Evolutionary conservation across 2,797 vertebrate genomes (phyloP), one percentile per base, ranked within the genome.

Genomic region (Heteromormyrus szaboi): DNA sequence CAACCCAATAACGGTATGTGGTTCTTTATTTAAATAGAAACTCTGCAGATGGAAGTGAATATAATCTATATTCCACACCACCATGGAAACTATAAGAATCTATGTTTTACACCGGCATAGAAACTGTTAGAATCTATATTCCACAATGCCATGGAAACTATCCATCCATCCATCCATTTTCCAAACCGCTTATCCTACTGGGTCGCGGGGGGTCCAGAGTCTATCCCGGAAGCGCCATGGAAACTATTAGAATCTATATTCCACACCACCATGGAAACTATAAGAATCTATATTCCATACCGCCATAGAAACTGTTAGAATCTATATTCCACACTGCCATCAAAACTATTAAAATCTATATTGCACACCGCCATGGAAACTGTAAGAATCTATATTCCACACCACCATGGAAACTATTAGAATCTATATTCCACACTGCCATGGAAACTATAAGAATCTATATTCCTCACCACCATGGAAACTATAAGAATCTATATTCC

Each of bases 1-100:
- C n/a, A 37, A 41, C 53, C 54, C 54, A 62, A 29, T 62, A 62
- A 9, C 22, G 19, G 46, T 53, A 83, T 33, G 4, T 17, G 37
- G 62, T 85, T n/a, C 81, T 88, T 48, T 46, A 85, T 88, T 84
- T 50, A 85, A 85, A 48, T 50, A 25, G 41, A 22, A 85, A 85
- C 19, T 65, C 14, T 88, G 12, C 41, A 72, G 46, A 72, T 19
- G 7, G 54, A 41, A 33, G 6, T 56, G 29, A 54, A 86, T 29
- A 33, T n/a, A 53, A 46, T 46, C 12, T 44, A 25, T n/a, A 22
- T 84, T 56, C 19, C 54, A n/a, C 19, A n/a, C 19, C 1, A 19
- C 17, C 1, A 56, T n/a, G 2, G 56, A 22, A 59, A n/a, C 4
- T 7, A 59, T 22, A 8, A 8, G 19, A 59, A 59, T 59, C 56